Percentiles rank a stretch among this genome's conserved stretches.
Conservation (phyloP, 2,113 vertebrate genomes). For the Phasianus colchicus region DNA sequence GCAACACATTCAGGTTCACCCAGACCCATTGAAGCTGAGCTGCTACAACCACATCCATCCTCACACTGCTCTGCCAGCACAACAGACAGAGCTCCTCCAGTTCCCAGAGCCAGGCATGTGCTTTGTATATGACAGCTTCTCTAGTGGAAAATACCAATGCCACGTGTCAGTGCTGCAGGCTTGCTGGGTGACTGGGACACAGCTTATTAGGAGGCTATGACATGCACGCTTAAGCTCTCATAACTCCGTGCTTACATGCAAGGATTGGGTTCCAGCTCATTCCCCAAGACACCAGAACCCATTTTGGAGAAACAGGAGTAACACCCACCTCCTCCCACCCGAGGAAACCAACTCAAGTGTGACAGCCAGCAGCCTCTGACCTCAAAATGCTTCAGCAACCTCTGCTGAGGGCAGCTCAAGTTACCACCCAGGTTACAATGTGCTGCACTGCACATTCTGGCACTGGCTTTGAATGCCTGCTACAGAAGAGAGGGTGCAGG, state of each 20-base stretch:
- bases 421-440: neutral
- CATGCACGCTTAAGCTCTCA: neutral
- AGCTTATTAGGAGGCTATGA: constrained; percentile 44
- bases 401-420: neutral
- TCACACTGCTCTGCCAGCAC: neutral
- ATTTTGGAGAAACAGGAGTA: constrained; percentile 14
- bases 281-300: constrained; percentile 17
- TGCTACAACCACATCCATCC: neutral
- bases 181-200: neutral
- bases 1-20: neutral
- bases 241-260: neutral
- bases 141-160: constrained; percentile 55
- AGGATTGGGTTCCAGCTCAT: constrained; percentile 18
- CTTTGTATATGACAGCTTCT: neutral
- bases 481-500: neutral
- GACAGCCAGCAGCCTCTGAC: neutral
- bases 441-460: neutral
- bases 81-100: neutral
- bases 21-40: neutral
- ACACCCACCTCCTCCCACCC: neutral
- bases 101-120: neutral
- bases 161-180: neutral
- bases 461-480: neutral
- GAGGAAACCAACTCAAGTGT: neutral
- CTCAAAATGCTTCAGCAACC: constrained; percentile 7